Base-by-base conservation (phyloP, 1,140 invertebrate genomes). In the Nasonia vitripennis region DNA sequence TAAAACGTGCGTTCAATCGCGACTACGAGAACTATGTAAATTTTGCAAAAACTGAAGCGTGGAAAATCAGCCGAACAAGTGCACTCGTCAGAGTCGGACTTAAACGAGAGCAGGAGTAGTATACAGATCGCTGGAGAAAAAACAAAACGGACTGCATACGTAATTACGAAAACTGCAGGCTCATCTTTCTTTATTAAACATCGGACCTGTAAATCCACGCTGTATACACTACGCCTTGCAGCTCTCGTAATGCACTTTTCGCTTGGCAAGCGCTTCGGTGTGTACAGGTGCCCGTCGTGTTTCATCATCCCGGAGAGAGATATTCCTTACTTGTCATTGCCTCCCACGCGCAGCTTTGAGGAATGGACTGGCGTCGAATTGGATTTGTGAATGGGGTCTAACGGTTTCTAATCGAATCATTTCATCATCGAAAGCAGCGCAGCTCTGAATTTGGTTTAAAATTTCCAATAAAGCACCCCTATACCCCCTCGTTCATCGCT, bases 111-210 rank as follows among this genome's bases (percentile, higher is more conserved):
- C 55, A 62, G 2, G 20, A 20, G 17, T 62, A 27, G 27, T 27
- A 27, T 27, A 27, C 27, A 62, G n/a, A 62, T 62, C 55, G 55
- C 20, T 20, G 0, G 55, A 62, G 20, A 62, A 62, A 17, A 62
- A 62, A 62, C 55, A 62, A 62, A 62, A 4, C 55, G 3, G n/a
- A 62, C 3, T 62, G 55, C 55, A 62, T 62, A 51, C 48, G 48
- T 51, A n/a, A 62, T 62, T 62, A 62, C 17, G 17, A 62, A 62
- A 62, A 20, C 55, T 62, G 55, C 55, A 62, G 17, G 4, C 55
- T 62, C 55, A 62, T 62, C 55, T 17, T 62, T 62, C 55, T 62
- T 62, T 62, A 62, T 62, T 62, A n/a, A 62, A 62, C 51, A 55
- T 55, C 51, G 51, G 14, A 17, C 51, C 20, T 20, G n/a, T 17